Conservation (phyloP, 2,113 vertebrate genomes). For the Hemibagrus wyckioides region DNA sequence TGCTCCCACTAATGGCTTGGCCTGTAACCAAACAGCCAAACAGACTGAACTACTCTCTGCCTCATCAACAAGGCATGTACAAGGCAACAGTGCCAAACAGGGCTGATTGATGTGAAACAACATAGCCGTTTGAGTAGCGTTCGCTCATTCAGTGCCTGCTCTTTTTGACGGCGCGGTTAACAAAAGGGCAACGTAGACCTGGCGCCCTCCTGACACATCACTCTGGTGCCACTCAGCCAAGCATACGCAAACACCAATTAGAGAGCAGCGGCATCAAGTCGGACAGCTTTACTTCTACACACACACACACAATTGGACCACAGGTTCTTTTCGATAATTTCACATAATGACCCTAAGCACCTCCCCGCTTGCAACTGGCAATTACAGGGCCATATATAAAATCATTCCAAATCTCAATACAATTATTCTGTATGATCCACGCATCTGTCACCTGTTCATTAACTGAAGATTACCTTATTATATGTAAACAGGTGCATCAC, state of each 20-base stretch:
- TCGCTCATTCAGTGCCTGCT: neutral
- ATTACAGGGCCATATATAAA: neutral
- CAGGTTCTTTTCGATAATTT: neutral
- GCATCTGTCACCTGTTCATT: neutral
- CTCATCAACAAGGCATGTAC: constrained; percentile 41
- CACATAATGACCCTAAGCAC: neutral
- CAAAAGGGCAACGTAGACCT: constrained; percentile 49
- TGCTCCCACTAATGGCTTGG: constrained; percentile 51
- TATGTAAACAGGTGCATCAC: neutral
- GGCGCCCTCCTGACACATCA: constrained; percentile 51
- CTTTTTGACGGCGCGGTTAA: constrained; percentile 33
- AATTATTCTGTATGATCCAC: neutral
- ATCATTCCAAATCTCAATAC: neutral
- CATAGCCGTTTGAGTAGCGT: constrained; percentile 21
- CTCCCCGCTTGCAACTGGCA: neutral
- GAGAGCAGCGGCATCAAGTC: constrained; percentile 5
- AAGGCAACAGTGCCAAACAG: constrained; percentile 19
- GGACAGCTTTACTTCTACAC: neutral
- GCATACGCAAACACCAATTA: constrained; percentile 59
- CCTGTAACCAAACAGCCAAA: constrained; percentile 53
- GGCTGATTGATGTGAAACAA: constrained; percentile 44
- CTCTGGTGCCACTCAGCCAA: constrained; percentile 56
- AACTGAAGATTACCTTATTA: neutral
- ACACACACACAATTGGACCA: neutral
- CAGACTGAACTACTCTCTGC: constrained; percentile 53